Percentiles rank a stretch among this genome's conserved stretches.
Conservation (phyloP, 2,888 invertebrate genomes). For the Bombyx huttoni region DNA sequence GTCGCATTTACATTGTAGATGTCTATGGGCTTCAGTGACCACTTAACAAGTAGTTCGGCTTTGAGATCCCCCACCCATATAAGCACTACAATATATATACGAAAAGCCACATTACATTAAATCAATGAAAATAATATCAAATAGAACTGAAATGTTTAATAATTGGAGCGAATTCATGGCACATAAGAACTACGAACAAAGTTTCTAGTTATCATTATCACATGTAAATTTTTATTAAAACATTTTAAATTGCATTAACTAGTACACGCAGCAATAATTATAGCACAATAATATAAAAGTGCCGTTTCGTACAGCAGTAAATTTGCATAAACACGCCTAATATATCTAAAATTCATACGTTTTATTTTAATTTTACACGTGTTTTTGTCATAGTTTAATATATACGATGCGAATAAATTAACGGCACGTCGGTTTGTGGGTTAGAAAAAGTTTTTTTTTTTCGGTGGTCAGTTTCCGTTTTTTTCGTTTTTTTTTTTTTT, state of each 20-base stretch:
- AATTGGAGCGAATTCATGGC: slow-evolving; percentile 19
- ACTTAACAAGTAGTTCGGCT: too few relatives aligned
- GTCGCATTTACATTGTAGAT: too few relatives aligned
- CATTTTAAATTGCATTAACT: slow-evolving; percentile 1
- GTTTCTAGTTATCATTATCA: slow-evolving; percentile 15
- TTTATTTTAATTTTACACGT: not conserved
- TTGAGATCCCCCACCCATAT: too few relatives aligned
- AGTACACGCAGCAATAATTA: not conserved
- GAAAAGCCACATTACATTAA: too few relatives aligned
- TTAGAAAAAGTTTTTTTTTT: not conserved
- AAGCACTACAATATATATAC: too few relatives aligned
- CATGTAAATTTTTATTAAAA: slow-evolving; percentile 14
- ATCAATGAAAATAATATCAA: too few relatives aligned
- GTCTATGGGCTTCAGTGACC: too few relatives aligned
- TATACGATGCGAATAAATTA: not conserved
- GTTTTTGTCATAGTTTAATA: not conserved
- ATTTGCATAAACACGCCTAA: not conserved
- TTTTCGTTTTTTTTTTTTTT: too few relatives aligned
- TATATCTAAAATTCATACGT: not conserved
- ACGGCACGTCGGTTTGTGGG: not conserved
- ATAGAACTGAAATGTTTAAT: slow-evolving; percentile 15
- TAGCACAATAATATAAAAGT: slow-evolving; percentile 3
- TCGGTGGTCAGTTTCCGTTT: not conserved
- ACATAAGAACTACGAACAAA: slow-evolving; percentile 20
- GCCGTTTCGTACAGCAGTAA: not conserved